A percentile compares a stretch with the other conserved stretches of the same genome.
Evolutionary conservation across 2,797 vertebrate species (phyloP).

Genomic region (Pipistrellus pygmaeus): DNA sequence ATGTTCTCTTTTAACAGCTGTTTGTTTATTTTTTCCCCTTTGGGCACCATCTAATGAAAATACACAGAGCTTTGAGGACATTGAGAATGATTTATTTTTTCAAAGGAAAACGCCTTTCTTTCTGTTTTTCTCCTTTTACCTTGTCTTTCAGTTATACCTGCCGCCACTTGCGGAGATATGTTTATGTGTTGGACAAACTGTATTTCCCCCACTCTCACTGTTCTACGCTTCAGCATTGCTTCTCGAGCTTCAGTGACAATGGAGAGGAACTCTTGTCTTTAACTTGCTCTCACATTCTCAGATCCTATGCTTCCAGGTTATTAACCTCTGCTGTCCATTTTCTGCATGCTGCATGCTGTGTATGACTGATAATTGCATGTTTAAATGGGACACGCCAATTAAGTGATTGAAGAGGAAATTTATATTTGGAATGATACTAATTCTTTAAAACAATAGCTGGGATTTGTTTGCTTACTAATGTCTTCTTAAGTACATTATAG

Average conservation of each 20-base stretch:
- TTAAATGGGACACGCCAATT: background rate
- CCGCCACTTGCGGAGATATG: constrained; percentile 93
- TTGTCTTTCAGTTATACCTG: constrained; percentile 93
- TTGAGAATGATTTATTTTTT: constrained; percentile 83
- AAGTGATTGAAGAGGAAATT: constrained; percentile 35
- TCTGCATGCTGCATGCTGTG: constrained; percentile 89
- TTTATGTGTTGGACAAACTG: constrained; percentile 92
- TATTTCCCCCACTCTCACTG: constrained; percentile 91
- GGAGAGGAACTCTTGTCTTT: constrained; percentile 92
- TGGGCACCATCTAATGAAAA: constrained; percentile 73
- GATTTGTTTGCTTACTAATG: constrained; percentile 47
- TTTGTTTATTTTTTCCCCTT: constrained; percentile 65
- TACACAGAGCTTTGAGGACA: constrained; percentile 79
- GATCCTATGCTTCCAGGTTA: constrained; percentile 93
- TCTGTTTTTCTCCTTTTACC: constrained; percentile 87
- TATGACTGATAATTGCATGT: constrained; percentile 85
- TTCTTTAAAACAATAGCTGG: constrained; percentile 33
- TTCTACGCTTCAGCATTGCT: constrained; percentile 90
- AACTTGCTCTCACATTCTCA: constrained; percentile 93
- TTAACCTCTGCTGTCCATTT: constrained; percentile 90
- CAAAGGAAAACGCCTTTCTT: constrained; percentile 87
- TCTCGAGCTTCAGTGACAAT: constrained; percentile 91
- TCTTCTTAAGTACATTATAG: constrained; percentile 44
- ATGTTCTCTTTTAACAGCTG: constrained; percentile 26
- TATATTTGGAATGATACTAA: constrained; percentile 43